A percentile compares a stretch with the other conserved stretches of the same genome.
phyloP scores from a whole-genome alignment of 2,888 invertebrate genomes.

The Polylopha cassiicola region DNA sequence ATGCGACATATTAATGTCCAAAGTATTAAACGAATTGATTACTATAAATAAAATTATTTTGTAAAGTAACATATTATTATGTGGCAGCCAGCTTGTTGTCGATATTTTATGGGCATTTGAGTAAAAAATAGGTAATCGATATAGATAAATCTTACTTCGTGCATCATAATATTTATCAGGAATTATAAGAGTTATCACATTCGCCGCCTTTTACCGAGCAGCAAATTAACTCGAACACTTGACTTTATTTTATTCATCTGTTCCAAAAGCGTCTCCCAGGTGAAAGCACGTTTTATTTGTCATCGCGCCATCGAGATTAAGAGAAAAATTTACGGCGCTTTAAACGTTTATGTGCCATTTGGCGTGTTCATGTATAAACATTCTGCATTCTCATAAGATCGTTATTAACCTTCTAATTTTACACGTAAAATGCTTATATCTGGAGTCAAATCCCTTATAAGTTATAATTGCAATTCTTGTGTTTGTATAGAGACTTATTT shows the following conservation, averaged over 20 bases:
- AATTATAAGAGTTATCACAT: constrained; percentile 13
- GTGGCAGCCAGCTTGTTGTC: too few relatives aligned
- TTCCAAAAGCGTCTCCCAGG: constrained; percentile 42
- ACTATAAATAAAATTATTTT: constrained; percentile 37
- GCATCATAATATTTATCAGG: constrained; percentile 5
- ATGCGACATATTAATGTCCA: constrained; percentile 68
- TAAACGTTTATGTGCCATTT: constrained; percentile 64
- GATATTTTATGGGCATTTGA: constrained; percentile 26
- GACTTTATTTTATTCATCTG: constrained; percentile 27
- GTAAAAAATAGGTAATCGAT: too few relatives aligned
- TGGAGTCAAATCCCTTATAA: too few relatives aligned
- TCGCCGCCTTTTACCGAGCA: constrained; percentile 4
- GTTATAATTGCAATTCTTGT: too few relatives aligned
- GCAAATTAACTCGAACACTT: constrained; percentile 12
- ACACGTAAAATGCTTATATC: constrained; percentile 14
- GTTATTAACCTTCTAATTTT: constrained; percentile 39
- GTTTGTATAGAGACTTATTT: too few relatives aligned
- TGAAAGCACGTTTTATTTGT: constrained; percentile 64
- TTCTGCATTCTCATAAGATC: constrained; percentile 35
- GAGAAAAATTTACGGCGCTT: constrained; percentile 56
- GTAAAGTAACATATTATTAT: constrained; percentile 35
- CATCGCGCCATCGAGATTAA: constrained; percentile 50
- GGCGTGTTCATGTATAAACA: constrained; percentile 56
- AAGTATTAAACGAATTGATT: constrained; percentile 61
- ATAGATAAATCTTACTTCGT: too few relatives aligned